phyloP scores from a whole-genome alignment of 2,888 invertebrate genomes.

The Nomada lathburiana region DNA sequence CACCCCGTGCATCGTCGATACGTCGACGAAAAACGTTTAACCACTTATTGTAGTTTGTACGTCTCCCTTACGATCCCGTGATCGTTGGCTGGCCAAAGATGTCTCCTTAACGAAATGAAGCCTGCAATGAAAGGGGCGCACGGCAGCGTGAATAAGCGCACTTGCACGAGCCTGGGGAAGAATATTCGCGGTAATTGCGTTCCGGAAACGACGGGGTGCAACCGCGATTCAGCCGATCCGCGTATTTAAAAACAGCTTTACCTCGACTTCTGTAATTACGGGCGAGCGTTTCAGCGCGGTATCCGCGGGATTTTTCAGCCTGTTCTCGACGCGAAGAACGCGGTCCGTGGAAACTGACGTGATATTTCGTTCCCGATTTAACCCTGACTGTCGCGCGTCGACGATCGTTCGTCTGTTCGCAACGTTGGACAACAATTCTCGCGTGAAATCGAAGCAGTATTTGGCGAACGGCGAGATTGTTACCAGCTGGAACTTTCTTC shows the following conservation, averaged over 20 bases:
- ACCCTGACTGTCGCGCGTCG: not conserved
- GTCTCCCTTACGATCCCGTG: conserved; percentile 33
- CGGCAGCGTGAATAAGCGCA: conserved; percentile 46
- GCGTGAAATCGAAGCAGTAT: no score
- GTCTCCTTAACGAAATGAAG: conserved; percentile 58
- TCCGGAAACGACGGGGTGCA: conserved; percentile 22
- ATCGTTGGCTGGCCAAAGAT: conserved; percentile 33
- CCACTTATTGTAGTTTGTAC: conserved; percentile 27
- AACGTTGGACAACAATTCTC: no score
- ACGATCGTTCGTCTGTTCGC: not conserved
- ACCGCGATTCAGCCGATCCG: conserved; percentile 36
- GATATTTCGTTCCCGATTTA: not conserved
- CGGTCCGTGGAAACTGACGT: not conserved
- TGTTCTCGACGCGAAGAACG: not conserved
- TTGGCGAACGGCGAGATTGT: not conserved
- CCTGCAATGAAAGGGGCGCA: conserved; percentile 47
- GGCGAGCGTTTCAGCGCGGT: conserved; percentile 30
- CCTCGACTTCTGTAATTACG: conserved; percentile 41
- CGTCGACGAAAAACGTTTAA: conserved; percentile 17
- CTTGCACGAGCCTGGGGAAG: conserved; percentile 16
- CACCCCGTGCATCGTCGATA: conserved; percentile 15
- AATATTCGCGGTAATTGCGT: conserved; percentile 57
- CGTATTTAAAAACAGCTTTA: conserved; percentile 41
- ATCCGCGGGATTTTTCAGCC: not conserved
- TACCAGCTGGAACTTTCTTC: no score